Conservation (phyloP, 1,140 invertebrate genomes). For the Periplaneta americana region DNA sequence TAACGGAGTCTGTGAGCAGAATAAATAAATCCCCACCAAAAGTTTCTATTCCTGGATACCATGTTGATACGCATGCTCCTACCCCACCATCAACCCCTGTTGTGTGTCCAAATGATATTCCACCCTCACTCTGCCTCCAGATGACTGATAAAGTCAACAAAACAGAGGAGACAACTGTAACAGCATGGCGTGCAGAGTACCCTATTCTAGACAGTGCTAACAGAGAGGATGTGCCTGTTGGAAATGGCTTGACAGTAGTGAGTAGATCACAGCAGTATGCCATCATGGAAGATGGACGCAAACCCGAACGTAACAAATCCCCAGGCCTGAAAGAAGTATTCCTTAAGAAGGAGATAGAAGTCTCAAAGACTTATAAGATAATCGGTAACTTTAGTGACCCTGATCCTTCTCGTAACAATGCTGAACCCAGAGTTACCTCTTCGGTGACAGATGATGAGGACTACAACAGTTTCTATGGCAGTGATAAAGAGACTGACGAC, state of each 20-base stretch:
- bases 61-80: neutral
- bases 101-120: neutral
- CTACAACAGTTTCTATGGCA: constrained; percentile 55
- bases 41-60: neutral
- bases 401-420: neutral
- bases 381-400: constrained; percentile 24
- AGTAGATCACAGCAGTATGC: neutral
- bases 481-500: constrained; percentile 59
- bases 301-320: neutral
- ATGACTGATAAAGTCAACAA: constrained; percentile 28
- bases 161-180: constrained; percentile 26
- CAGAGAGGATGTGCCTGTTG: neutral
- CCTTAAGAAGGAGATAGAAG: constrained; percentile 28
- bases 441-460: constrained; percentile 29
- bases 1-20: neutral
- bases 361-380: constrained; percentile 30
- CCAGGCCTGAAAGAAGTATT: constrained; percentile 25
- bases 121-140: constrained; percentile 25
- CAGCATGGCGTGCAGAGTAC: constrained; percentile 29
- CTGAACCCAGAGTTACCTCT: neutral
- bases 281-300: neutral
- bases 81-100: constrained; percentile 9
- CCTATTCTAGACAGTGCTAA: neutral
- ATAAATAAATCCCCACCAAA: constrained; percentile 8
- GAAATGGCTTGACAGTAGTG: neutral